Conservation (phyloP, 1,140 invertebrate genomes). For the Diprion similis region DNA sequence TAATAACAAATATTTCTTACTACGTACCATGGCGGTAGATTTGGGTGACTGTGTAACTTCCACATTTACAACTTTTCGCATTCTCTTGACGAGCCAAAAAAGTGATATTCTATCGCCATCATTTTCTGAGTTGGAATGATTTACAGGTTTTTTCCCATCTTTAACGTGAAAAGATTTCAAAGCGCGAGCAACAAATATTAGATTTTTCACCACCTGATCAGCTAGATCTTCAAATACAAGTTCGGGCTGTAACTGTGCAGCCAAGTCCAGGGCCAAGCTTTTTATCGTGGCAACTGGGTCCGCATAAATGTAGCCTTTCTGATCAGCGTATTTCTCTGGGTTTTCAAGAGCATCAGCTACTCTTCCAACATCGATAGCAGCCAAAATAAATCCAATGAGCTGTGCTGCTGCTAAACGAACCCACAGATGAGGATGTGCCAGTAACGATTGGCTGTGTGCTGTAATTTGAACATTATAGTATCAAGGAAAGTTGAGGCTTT, state of each 20-base stretch:
- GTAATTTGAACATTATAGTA: constrained; percentile 37
- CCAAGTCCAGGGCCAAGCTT: constrained; percentile 75
- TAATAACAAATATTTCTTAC: constrained; percentile 16
- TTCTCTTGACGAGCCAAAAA: constrained; percentile 73
- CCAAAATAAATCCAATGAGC: constrained; percentile 75
- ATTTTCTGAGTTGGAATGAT: constrained; percentile 43
- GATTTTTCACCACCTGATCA: constrained; percentile 75
- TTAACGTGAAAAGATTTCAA: constrained; percentile 61
- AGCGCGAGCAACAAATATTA: constrained; percentile 73
- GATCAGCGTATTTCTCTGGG: constrained; percentile 28
- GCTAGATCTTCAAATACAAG: constrained; percentile 65
- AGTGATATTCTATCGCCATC: constrained; percentile 57
- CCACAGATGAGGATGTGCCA: constrained; percentile 73
- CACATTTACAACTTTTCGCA: constrained; percentile 74
- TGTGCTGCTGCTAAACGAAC: constrained; percentile 79
- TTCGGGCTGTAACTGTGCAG: constrained; percentile 74
- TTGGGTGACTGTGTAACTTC: constrained; percentile 71
- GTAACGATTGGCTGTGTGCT: constrained; percentile 61
- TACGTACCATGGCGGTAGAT: constrained; percentile 65
- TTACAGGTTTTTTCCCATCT: constrained; percentile 39
- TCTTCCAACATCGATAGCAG: constrained; percentile 67
- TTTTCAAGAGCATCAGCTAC: constrained; percentile 60
- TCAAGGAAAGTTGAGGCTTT: too few species aligned
- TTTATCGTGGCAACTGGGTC: constrained; percentile 68
- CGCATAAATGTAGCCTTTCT: constrained; percentile 67